Evolutionary conservation across 2,113 vertebrate genomes (phyloP).

Genomic region (Penelope pileata): DNA sequence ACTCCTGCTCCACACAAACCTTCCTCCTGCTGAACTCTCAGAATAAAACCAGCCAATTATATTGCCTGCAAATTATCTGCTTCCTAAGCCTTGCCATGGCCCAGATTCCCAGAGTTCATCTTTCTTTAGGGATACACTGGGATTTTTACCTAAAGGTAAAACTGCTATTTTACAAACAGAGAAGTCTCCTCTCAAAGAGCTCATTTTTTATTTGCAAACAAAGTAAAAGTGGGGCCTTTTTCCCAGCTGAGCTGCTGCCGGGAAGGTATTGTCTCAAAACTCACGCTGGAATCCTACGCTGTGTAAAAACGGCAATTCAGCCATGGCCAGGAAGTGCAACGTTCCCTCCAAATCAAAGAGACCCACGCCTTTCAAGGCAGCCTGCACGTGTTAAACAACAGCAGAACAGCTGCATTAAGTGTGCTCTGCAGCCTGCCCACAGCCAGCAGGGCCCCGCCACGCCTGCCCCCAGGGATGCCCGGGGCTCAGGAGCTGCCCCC

Average conservation of each 20-base stretch:
- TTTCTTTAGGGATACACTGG: background rate
- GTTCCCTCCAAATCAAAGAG: background rate
- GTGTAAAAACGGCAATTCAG: background rate
- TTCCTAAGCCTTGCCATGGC: background rate
- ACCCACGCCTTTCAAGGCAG: background rate
- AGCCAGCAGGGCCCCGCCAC: no score
- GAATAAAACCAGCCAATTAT: background rate
- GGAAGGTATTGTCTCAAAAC: background rate
- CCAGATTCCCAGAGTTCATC: background rate
- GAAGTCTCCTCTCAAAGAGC: background rate
- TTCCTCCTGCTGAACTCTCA: background rate
- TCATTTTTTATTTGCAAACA: background rate
- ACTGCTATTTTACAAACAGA: background rate
- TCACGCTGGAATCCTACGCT: background rate
- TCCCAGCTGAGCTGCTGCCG: background rate
- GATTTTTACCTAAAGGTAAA: background rate
- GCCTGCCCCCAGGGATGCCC: no score
- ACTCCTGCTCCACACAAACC: background rate
- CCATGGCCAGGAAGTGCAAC: background rate
- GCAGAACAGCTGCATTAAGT: background rate
- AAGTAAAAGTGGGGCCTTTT: background rate
- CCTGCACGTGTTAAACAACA: fast-evolving
- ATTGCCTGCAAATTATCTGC: background rate
- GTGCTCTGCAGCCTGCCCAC: background rate
- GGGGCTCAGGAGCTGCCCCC: no score